Evolutionary conservation across 2,797 vertebrate genomes (phyloP), one percentile per base, ranked within the genome.

Genomic region (Myiotriccus ornatus): DNA sequence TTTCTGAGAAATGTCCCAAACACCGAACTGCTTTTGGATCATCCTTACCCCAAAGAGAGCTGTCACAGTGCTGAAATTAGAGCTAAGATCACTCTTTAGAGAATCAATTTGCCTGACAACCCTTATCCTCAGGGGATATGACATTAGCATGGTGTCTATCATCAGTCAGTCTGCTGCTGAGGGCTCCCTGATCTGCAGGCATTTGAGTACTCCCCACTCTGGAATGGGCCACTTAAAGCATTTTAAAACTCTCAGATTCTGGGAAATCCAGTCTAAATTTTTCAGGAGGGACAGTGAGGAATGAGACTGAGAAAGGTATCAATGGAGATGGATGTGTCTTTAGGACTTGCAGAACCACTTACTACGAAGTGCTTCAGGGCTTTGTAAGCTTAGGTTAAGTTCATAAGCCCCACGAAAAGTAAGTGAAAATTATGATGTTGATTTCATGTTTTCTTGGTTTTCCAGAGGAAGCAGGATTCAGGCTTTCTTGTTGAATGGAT

Each of bases 21-120:
- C 55, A 92, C 32, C 76, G 86, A 41, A 27, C 25, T 10, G 10
- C 23, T 86, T 93, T 79, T 62, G 88, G 55, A 90, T 41, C 34
- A 76, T 59, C 44, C 30, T 79, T 86, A n/a, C 27, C 41, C 65
- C 74, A 28, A 70, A 81, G 91, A 79, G 63, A 94, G 55, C 57
- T 81, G 53, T 68, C 53, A 69, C 44, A 50, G 47, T 69, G 55
- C 70, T 86, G 68, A 93, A 97, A 90, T 86, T 47, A 75, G 21
- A 93, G 44, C 59, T 59, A 93, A 88, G 82, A 95, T 93, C 80
- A 60, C 49, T 71, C 84, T 94, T 92, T 63, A 70, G 83, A 94
- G 65, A 94, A 95, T 89, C 90, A 95, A 69, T 95, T 89, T 92
- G 28, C 64, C 76, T 87, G 93, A 91, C 69, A 90, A 55, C 47